Evolutionary conservation across 2,797 vertebrate species (phyloP).

Genomic region (Sylvilagus floridanus): DNA sequence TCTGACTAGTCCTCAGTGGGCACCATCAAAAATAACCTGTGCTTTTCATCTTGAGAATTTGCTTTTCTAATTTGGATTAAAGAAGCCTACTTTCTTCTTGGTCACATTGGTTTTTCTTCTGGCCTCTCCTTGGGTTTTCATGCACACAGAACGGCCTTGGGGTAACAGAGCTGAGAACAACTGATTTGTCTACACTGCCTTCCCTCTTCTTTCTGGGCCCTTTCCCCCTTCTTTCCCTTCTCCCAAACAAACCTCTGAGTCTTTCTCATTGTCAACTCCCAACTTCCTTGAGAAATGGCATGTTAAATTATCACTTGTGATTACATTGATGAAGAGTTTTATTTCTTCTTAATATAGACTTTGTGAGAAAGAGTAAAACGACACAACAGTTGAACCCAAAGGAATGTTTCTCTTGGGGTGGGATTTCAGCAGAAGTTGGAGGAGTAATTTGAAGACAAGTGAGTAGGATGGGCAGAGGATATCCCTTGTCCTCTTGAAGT

Average conservation of each 20-base stretch:
- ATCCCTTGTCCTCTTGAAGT: neutral
- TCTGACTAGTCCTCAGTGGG: neutral
- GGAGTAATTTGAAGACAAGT: neutral
- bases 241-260: neutral
- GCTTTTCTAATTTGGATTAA: neutral
- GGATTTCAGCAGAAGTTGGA: neutral
- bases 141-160: too few relatives aligned
- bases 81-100: neutral
- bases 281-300: constrained; percentile 8
- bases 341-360: neutral
- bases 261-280: neutral
- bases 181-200: neutral
- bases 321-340: neutral
- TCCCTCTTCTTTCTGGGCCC: neutral
- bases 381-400: neutral
- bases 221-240: neutral
- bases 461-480: neutral
- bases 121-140: neutral
- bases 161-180: neutral
- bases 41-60: neutral
- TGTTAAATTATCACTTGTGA: neutral
- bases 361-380: neutral
- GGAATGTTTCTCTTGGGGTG: neutral
- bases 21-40: neutral
- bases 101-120: neutral